Percentiles rank a stretch among this genome's conserved stretches.
Conservation (phyloP, 1,140 invertebrate species). For the Ceratosolen fusciceps region DNA sequence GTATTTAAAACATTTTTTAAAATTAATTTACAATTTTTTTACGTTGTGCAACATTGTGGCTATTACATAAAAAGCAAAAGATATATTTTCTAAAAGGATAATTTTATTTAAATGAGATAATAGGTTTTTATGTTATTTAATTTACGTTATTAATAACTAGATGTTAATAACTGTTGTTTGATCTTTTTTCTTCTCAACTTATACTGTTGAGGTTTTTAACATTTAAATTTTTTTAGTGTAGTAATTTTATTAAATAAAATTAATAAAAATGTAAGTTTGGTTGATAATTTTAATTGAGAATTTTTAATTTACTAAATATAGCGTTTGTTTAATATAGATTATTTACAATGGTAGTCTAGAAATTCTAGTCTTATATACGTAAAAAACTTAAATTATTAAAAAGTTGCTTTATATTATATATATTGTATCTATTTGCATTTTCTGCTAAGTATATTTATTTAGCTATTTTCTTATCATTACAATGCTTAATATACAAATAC, state of each 20-base stretch:
- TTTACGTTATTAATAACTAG: not conserved
- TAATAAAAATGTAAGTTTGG: not conserved
- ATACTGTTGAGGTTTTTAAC: too few species aligned
- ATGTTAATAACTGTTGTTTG: too few species aligned
- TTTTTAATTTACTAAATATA: slow-evolving; percentile 12
- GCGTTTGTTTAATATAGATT: too few species aligned
- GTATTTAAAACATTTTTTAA: too few species aligned
- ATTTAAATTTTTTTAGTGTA: too few species aligned
- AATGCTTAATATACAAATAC: slow-evolving; percentile 38
- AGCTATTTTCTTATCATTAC: not conserved
- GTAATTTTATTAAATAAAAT: too few species aligned
- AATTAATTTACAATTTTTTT: too few species aligned
- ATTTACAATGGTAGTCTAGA: slow-evolving; percentile 17
- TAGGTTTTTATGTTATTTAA: not conserved
- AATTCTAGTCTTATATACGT: slow-evolving; percentile 34
- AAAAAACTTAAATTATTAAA: slow-evolving; percentile 25
- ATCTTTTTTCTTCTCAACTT: too few species aligned
- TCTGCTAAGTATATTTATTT: slow-evolving; percentile 26
- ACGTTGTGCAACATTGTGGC: not conserved
- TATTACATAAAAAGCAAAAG: too few species aligned
- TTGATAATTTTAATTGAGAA: slow-evolving; percentile 14
- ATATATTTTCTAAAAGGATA: too few species aligned
- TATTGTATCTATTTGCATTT: too few species aligned
- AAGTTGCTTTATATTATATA: slow-evolving; percentile 5
- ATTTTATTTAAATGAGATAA: too few species aligned